Base-by-base conservation (phyloP, 30 jellyfish, hydroid and myxozoan genomes). In the Cassiopea andromeda region DNA sequence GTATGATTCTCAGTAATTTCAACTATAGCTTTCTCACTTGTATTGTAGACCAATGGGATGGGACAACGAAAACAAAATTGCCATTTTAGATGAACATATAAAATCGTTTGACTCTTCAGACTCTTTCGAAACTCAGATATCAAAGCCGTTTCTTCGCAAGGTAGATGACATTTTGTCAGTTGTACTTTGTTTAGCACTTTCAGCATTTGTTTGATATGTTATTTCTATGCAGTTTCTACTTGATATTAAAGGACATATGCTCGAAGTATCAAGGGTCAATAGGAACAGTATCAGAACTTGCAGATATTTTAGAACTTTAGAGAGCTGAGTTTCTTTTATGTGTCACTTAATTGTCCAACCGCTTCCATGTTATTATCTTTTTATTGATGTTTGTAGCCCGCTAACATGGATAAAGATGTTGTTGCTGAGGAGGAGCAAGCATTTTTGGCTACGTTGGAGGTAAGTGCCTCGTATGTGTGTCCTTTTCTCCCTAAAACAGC, bases 11-110 rank as follows among this genome's bases (percentile, higher is more conserved):
- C 38, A 27, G 38, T 27, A 27, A 0, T 27, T 27, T 27, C 38
- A 0, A 27, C 38, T 27, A 27, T 27, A 27, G 38, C 38, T 27
- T 27, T 27, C 38, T 27, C 38, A 27, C 38, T 58, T 78, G 2
- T 60, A 49, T 50, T 86, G 1, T 85, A 95, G 99, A 77, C 99
- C 99, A 58, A 91, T 91, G 98, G 99, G 99, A 12, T 95, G 99
- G 99, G 99, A 95, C 82, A 92, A 91, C 84, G 93, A 81, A 58
- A 91, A 88, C 88, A 95, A 95, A 64, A 91, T 95, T 9, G 90
- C 89, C 48, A 95, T 95, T 68, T 78, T 95, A 17, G 98, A 95
- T 64, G 99, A 95, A 50, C 99, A 95, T 64, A 95, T 95, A 16
- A 95, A 95, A 72, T 86, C 98, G 13, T 95, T 95, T 58, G 90